Percentiles rank a stretch among this genome's conserved stretches.
Conservation (phyloP, 2,888 invertebrate species). For the Mimas tiliae region DNA sequence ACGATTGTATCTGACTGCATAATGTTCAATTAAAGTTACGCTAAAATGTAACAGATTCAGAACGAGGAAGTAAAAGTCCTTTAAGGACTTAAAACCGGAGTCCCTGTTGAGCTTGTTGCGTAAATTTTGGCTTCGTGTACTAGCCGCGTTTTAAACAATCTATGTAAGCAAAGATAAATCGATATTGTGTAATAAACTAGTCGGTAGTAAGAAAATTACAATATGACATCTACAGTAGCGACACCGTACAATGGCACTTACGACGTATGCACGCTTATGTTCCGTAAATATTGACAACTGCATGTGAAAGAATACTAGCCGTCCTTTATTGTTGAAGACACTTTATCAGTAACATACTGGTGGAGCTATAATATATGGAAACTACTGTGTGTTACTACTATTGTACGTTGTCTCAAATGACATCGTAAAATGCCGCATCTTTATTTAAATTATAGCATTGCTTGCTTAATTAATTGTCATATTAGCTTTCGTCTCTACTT, state of each 20-base stretch:
- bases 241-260: no score
- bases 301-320: no score
- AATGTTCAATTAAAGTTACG: conserved; percentile 60
- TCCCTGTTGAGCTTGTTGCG: conserved; percentile 54
- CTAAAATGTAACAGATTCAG: conserved; percentile 51
- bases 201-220: not conserved
- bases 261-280: no score
- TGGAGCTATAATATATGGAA: no score
- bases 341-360: no score
- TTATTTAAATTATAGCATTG: no score
- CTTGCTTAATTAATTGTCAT: no score
- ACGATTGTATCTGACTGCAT: conserved; percentile 52
- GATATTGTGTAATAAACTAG: conserved; percentile 4
- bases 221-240: not conserved
- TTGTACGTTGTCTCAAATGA: no score
- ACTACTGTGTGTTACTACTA: no score
- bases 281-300: no score
- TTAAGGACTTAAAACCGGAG: conserved; percentile 57
- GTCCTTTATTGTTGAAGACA: no score
- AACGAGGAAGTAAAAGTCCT: conserved; percentile 73
- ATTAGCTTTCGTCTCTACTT: not conserved
- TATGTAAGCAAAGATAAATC: conserved; percentile 5
- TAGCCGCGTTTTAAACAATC: conserved; percentile 13
- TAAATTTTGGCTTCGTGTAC: conserved; percentile 47
- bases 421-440: no score